Evolutionary conservation across 2,888 invertebrate species (phyloP).

Genomic region (Lithodes maja): DNA sequence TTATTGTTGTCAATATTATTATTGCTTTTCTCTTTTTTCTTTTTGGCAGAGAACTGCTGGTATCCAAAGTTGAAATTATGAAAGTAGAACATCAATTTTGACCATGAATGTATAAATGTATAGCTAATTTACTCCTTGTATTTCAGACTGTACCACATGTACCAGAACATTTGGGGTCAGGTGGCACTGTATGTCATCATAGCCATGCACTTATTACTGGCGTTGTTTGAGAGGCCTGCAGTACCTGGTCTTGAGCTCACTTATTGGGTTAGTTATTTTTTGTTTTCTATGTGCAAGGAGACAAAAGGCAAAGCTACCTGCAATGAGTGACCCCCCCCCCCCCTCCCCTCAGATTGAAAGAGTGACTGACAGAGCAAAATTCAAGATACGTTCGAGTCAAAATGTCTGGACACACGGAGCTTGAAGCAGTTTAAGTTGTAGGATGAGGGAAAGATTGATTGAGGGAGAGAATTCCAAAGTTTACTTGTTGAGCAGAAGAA

Average conservation of each 20-base stretch:
- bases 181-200: slow-evolving; percentile 49
- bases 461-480: no score
- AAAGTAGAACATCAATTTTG: background rate
- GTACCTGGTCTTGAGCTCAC: slow-evolving; percentile 48
- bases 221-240: slow-evolving; percentile 69
- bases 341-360: no score
- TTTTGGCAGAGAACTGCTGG: background rate
- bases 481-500: no score
- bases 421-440: no score
- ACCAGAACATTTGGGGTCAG: slow-evolving; percentile 57
- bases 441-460: no score
- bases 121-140: background rate
- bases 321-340: no score
- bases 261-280: slow-evolving; percentile 57
- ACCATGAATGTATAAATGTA: background rate
- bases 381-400: no score
- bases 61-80: background rate
- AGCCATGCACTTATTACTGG: slow-evolving; percentile 53
- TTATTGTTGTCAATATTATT: background rate
- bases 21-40: background rate
- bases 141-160: slow-evolving; percentile 65
- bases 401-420: no score
- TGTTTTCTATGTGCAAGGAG: no score
- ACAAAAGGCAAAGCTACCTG: no score
- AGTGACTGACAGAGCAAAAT: no score